These are phyloP conservation scores for Hetaerina americana DNA, from an alignment of 1,140 invertebrate species.

Conservation along the genomic window DNA sequence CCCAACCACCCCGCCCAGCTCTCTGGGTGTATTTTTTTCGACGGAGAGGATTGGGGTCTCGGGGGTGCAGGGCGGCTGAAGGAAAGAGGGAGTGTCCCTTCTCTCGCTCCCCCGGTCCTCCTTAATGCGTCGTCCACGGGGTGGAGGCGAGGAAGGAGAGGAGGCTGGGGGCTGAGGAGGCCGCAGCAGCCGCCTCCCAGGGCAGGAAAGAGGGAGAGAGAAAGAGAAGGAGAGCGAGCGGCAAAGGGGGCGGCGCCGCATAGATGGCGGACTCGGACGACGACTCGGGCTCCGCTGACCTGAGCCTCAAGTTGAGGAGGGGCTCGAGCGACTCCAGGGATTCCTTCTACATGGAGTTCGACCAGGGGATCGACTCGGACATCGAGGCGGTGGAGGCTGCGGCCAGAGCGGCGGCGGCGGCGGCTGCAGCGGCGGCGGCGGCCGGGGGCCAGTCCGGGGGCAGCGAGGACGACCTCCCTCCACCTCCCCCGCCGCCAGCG, in stretches of 20 bases:
- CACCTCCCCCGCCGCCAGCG: background rate
- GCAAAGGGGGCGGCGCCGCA: no score
- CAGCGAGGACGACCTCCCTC: no score
- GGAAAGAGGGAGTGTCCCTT: no score
- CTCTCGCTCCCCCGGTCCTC: no score
- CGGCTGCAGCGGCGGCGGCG: slow-evolving; percentile 22
- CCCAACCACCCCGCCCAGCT: no score
- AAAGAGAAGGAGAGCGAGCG: no score
- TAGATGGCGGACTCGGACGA: slow-evolving; percentile 9
- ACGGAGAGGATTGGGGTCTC: no score
- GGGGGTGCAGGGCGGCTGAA: no score
- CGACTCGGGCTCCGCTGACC: slow-evolving; percentile 46
- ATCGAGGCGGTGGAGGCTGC: slow-evolving; percentile 62
- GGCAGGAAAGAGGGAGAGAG: no score
- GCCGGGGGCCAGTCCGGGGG: slow-evolving; percentile 31
- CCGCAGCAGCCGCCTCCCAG: background rate
- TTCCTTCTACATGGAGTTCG: slow-evolving; percentile 79
- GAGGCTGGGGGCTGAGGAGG: background rate
- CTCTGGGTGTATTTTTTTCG: no score
- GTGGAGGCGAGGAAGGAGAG: background rate
- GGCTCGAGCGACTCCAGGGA: slow-evolving; percentile 73
- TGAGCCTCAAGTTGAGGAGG: slow-evolving; percentile 64
- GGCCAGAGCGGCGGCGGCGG: slow-evolving; percentile 54
- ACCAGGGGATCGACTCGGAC: slow-evolving; percentile 70
- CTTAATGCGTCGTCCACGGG: no score